Percentiles rank a stretch among this genome's conserved stretches.
Evolutionary conservation across 2,888 invertebrate species (phyloP).

Genomic region (Trichogramma dendrolimi): DNA sequence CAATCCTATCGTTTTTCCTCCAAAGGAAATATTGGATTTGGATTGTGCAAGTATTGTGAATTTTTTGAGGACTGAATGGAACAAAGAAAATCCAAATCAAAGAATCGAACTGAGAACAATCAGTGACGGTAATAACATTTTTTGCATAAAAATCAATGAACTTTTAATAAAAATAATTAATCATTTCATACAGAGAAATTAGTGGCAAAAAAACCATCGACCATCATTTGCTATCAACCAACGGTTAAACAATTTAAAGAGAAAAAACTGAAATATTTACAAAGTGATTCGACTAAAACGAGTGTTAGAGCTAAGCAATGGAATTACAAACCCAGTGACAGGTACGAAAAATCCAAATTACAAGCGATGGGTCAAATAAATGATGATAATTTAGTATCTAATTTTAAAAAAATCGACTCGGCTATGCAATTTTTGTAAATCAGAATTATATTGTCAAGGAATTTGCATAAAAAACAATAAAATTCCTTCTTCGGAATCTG

Average conservation of each 20-base stretch:
- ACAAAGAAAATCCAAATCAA: slow-evolving; percentile 43
- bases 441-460: slow-evolving; percentile 12
- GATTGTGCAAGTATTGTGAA: slow-evolving; percentile 54
- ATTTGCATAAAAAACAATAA: slow-evolving; percentile 3
- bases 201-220: slow-evolving; percentile 32
- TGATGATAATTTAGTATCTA: slow-evolving; percentile 1
- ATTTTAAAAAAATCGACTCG: slow-evolving; percentile 8
- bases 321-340: slow-evolving; percentile 43
- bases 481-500: not conserved
- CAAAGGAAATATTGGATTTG: slow-evolving; percentile 54
- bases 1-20: slow-evolving; percentile 62
- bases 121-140: slow-evolving; percentile 4
- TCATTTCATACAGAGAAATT: slow-evolving; percentile 21
- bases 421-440: slow-evolving; percentile 23
- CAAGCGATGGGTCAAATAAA: slow-evolving; percentile 13
- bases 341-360: slow-evolving; percentile 34
- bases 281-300: slow-evolving; percentile 14
- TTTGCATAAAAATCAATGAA: not conserved
- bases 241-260: slow-evolving; percentile 16
- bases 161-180: not conserved
- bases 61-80: slow-evolving; percentile 49
- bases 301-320: slow-evolving; percentile 34
- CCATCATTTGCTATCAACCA: slow-evolving; percentile 38
- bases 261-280: too few relatives aligned
- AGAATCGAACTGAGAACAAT: slow-evolving; percentile 26